Evolutionary conservation across 2,797 vertebrate genomes (phyloP).

Genomic region (Luscinia megarhynchos): DNA sequence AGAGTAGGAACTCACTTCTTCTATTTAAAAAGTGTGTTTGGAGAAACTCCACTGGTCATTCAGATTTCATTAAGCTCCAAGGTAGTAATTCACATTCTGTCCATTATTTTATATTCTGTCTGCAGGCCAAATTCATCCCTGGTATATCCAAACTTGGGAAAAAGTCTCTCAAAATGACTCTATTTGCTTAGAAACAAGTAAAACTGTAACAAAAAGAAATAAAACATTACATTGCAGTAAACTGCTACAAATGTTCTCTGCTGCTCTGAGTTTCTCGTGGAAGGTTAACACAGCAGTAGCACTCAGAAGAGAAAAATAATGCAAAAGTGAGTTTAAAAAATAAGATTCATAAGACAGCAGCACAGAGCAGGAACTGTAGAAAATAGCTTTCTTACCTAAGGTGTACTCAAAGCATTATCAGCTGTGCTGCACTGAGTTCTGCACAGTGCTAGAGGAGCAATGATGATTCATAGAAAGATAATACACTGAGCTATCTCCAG

Average conservation of each 20-base stretch:
- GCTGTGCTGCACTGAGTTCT: conserved; percentile 16
- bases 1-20: conserved; percentile 49
- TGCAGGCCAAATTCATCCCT: conserved; percentile 30
- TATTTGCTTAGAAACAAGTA: conserved; percentile 7
- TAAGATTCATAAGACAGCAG: not conserved
- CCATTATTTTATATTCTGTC: conserved; percentile 13
- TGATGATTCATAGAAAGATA: conserved; percentile 67
- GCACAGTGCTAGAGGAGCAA: not conserved
- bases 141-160: not conserved
- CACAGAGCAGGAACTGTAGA: not conserved
- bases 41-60: conserved; percentile 64
- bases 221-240: not conserved
- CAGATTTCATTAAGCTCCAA: conserved; percentile 58
- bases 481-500: conserved; percentile 17
- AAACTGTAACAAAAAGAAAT: not conserved
- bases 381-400: conserved; percentile 56
- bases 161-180: not conserved
- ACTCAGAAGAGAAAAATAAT: not conserved
- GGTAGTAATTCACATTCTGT: conserved; percentile 52
- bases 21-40: conserved; percentile 60
- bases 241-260: not conserved
- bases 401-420: not conserved
- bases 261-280: not conserved
- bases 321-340: not conserved
- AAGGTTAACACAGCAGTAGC: not conserved